Base-by-base conservation (phyloP, 2,888 invertebrate species). In the Nebria salina region DNA sequence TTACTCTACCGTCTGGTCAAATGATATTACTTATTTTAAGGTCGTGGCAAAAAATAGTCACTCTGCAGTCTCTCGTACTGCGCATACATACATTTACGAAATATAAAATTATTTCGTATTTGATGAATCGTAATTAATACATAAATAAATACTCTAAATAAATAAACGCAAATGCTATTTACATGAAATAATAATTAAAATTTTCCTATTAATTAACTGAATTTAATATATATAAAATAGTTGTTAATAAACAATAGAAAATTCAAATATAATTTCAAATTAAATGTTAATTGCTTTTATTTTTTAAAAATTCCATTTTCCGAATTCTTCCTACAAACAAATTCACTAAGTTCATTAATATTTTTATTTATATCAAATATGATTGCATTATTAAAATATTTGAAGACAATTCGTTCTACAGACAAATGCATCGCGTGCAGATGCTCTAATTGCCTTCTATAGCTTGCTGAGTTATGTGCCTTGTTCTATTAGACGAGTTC, bases 401-500 rank as follows among this genome's bases (percentile, higher is more conserved):
- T 13, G 11, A 54, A 54, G 54, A 54, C 54, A 34, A 34, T 34
- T 54, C 54, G 54, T 54, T 54, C 54, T 54, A 26, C 2, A 70
- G 70, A 70, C 20, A 34, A 70, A 70, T 70, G 70, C 70, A 70
- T 70, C 70, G 70, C 70, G 70, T 70, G 70, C 70, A 70, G 20
- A 70, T 70, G 70, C 25, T 70, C 70, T 70, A 70, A 70, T 70
- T 70, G 70, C 13, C n/a, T 70, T 25, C 25, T 9, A 8, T 34
- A 20, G 3, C 26, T 70, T 70, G 70, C 70, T 70, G 70, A 13
- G 20, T 25, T 70, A 11, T 34, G 70, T 54, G 54, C 54, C 7
- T 70, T 70, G 70, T 70, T 25, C 70, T 70, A 70, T 70, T 20
- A 70, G 70, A 70, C 5, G 70, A 70, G 26, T 26, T 70, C 70